Conservation (phyloP, 1,140 invertebrate species). For the Heterodera carotae region DNA sequence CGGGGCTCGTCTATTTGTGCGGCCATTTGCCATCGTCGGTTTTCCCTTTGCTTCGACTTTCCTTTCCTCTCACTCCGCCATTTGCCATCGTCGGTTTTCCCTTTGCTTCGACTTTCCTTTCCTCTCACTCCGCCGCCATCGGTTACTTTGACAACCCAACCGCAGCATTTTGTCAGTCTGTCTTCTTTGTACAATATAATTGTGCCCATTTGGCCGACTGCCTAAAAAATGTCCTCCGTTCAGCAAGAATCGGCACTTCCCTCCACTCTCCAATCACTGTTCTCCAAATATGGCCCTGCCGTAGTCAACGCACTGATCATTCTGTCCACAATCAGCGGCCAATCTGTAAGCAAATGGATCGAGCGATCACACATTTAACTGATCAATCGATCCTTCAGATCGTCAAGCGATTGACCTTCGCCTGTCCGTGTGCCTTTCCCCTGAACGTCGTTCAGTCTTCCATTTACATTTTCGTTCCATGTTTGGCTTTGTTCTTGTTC, state of each 20-base stretch:
- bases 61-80: no score
- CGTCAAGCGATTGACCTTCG: slow-evolving; percentile 52
- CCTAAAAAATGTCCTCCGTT: neutral
- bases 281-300: slow-evolving; percentile 55
- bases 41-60: neutral
- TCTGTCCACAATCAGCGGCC: slow-evolving; percentile 60
- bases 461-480: slow-evolving; percentile 55
- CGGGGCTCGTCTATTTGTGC: no score
- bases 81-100: neutral
- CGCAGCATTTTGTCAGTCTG: neutral
- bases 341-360: slow-evolving; percentile 50
- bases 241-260: slow-evolving; percentile 23
- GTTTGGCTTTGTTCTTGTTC: slow-evolving; percentile 51
- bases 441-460: slow-evolving; percentile 52
- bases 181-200: no score
- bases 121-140: neutral
- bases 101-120: neutral
- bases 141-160: neutral
- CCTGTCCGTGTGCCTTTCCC: slow-evolving; percentile 58
- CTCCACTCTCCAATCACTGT: slow-evolving; percentile 34
- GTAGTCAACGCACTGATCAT: slow-evolving; percentile 59
- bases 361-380: no score
- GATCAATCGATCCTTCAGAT: slow-evolving; percentile 50
- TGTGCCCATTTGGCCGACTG: neutral
- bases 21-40: neutral